Conservation (phyloP, 2,888 invertebrate genomes). For the Eugnorisma glareosa region DNA sequence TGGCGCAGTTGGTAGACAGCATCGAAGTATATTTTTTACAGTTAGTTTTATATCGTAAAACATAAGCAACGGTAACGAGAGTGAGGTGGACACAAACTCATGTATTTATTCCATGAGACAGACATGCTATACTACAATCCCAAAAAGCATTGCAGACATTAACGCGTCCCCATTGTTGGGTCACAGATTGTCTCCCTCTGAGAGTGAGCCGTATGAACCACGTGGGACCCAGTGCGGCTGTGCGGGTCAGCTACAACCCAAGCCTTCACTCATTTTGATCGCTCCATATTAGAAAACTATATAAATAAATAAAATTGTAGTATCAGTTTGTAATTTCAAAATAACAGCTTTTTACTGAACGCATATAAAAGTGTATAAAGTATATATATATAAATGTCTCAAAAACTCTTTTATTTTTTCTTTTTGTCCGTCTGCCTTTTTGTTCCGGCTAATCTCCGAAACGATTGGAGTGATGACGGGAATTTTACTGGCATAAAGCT, state of each 20-base stretch:
- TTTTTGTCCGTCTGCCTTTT: no score
- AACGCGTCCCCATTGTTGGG: background rate
- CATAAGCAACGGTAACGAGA: background rate
- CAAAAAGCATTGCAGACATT: background rate
- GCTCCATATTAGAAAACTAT: background rate
- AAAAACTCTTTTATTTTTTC: no score
- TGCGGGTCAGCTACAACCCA: background rate
- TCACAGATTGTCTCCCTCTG: background rate
- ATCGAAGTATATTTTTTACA: background rate
- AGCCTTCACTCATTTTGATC: background rate
- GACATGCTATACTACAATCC: background rate
- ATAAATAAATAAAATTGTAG: no score
- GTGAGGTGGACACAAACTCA: background rate
- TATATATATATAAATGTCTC: no score
- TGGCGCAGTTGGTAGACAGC: constrained; percentile 21
- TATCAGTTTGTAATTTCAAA: no score
- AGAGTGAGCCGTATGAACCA: background rate
- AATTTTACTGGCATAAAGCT: no score
- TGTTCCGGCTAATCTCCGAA: no score
- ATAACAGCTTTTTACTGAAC: no score
- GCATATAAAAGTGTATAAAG: no score
- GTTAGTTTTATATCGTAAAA: background rate
- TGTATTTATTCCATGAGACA: background rate
- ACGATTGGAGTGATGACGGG: no score
- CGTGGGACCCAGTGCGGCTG: background rate